Conservation (phyloP, 2,113 vertebrate species). For the Thamnophis sirtalis region DNA sequence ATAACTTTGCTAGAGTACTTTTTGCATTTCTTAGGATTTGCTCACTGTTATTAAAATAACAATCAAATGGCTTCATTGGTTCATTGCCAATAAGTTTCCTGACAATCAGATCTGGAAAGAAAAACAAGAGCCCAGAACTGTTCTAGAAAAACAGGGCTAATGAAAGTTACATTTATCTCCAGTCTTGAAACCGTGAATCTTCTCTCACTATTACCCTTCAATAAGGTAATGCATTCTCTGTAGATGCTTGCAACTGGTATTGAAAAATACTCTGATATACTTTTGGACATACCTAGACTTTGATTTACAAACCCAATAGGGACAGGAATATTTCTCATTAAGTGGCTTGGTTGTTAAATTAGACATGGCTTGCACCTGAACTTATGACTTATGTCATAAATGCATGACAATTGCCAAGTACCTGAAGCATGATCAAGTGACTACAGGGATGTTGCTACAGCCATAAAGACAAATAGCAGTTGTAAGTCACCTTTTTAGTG, state of each 20-base stretch:
- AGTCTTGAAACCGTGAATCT: not conserved
- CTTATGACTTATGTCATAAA: not conserved
- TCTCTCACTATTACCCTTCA: not conserved
- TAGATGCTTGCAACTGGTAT: not conserved
- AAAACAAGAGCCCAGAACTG: conserved; percentile 18
- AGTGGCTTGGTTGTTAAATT: not conserved
- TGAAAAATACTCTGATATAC: not conserved
- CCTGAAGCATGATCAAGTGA: not conserved
- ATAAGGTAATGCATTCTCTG: not conserved
- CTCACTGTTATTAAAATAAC: conserved; percentile 50
- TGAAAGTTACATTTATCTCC: not conserved
- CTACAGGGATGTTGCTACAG: not conserved
- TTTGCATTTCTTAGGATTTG: conserved; percentile 35
- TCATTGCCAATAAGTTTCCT: conserved; percentile 50
- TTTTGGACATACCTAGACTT: not conserved
- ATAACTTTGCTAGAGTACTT: conserved; percentile 42
- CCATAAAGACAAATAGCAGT: not conserved
- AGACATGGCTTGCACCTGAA: not conserved
- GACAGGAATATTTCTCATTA: not conserved
- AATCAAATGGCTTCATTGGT: conserved; percentile 50
- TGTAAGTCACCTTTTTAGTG: not conserved
- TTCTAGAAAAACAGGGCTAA: conserved; percentile 1
- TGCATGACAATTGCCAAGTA: not conserved
- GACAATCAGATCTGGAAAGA: conserved; percentile 8
- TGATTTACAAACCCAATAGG: not conserved